Base-by-base conservation (phyloP, 2,797 vertebrate genomes). In the Bucorvus abyssinicus region DNA sequence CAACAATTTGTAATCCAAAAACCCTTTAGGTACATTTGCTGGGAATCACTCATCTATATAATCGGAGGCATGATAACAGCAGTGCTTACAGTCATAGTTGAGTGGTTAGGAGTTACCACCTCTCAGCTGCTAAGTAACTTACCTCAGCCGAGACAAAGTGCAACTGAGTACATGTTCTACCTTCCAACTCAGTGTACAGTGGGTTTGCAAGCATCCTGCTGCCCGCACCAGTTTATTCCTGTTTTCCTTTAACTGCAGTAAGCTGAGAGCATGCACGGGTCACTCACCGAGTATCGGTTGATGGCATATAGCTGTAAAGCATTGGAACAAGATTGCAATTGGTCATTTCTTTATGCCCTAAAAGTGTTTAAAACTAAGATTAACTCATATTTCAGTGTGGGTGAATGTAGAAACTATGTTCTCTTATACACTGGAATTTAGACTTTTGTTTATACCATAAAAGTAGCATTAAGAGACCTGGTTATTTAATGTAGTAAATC, bases 21-120 rank as follows among this genome's bases (percentile, higher is more conserved):
- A 38, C 65, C 87, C 92, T 89, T 94, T 90, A 94, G 95, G 91
- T 97, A 64, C 42, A 7, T 84, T 88, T 84, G 13, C n/a, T 90
- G 70, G 55, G n/a, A 88, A 84, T 91, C 73, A 64, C 59, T 94
- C 7, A 16, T 84, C 67, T 93, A 16, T 91, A 53, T 73, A 84
- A 86, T 81, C 56, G 70, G 70, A 65, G 70, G 64, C 32, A 71
- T 14, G 49, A 11, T 71, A 92, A 64, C 84, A 89, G 67, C 76
- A 84, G 53, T 47, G 26, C 50, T 93, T 92, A 47, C 44, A 70
- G 81, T 82, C 61, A 52, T 34, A 90, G n/a, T 2, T 50, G 47
- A 89, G 67, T 82, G 64, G 53, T 78, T 84, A 78, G 80, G 55
- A 80, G 87, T 60, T 90, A 50, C 36, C n/a, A 44, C 84, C 47